Base-by-base conservation (phyloP, 2,888 invertebrate genomes). In the Pachymerium ferrugineum region DNA sequence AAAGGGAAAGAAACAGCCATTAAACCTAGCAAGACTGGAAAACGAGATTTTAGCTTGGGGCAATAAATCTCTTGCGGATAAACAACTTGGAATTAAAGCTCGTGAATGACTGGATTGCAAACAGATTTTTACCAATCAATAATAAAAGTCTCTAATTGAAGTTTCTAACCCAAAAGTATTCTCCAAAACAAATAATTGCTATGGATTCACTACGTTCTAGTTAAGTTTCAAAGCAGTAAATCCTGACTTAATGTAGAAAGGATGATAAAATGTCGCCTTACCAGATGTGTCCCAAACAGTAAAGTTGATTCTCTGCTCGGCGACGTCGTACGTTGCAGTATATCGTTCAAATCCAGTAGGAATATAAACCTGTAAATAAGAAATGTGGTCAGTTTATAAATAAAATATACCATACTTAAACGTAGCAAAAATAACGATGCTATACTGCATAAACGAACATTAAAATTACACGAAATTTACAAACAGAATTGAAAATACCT, bases 221-320 rank as follows among this genome's bases (percentile, higher is more conserved):
- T n/a, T n/a, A n/a, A n/a, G n/a, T n/a, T n/a, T n/a, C n/a, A n/a
- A n/a, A n/a, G n/a, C n/a, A n/a, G n/a, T n/a, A 12, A 38, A 12
- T 38, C 38, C 12, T n/a, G 29, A 25, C 10, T 14, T 25, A 54
- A 28, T 28, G 29, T 6, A 47, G 54, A 72, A 28, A 72, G 29
- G 54, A 72, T 30, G 12, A 16, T 30, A 31, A 68, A 68, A 12
- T 38, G n/a, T 35, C n/a, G 19, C 74, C 81, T 83, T 79, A 87
- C 87, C 88, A 78, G 87, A 87, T 28, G 88, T 88, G 78, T 88
- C 88, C 88, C 88, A 88, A 16, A 87, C 85, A 62, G 87, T 86
- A 81, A 85, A 88, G 78, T 85, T 86, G 73, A 87, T 85, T 78
- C 85, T 85, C 79, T 86, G 86, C 78, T 87, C 87, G 0, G 86